Evolutionary conservation across 2,888 invertebrate genomes (phyloP).

Genomic region (Rhaphigaster nebulosa): DNA sequence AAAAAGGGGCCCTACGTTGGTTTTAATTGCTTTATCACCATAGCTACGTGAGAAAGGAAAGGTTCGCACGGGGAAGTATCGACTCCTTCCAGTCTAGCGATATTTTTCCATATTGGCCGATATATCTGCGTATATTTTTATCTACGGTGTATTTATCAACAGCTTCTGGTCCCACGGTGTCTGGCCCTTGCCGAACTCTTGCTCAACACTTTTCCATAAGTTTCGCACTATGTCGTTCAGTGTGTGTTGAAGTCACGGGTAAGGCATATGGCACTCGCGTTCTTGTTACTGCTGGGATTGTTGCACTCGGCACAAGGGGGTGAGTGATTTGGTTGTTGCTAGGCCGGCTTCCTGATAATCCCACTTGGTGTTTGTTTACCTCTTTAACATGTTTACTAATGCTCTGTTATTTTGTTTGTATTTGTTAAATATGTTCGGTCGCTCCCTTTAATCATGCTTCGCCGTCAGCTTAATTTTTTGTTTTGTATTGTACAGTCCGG

Average conservation of each 20-base stretch:
- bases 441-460: not conserved
- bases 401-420: not conserved
- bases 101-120: conserved; percentile 30
- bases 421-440: not conserved
- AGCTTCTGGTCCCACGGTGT: conserved; percentile 55
- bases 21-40: conserved; percentile 23
- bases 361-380: not conserved
- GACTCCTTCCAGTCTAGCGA: conserved; percentile 1
- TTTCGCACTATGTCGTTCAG: not conserved
- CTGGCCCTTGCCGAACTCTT: conserved; percentile 12
- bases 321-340: not conserved
- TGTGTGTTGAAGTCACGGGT: not conserved
- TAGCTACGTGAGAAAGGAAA: conserved; percentile 9
- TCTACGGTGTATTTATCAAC: not conserved
- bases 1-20: not conserved
- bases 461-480: not conserved
- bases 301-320: not conserved
- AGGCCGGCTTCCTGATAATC: not conserved
- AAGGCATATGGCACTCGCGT: not conserved
- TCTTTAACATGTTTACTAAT: conserved; percentile 23
- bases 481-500: not conserved
- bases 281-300: not conserved
- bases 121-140: not conserved
- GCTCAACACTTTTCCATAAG: not conserved
- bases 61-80: not conserved